These are phyloP conservation scores for Lepidothrix coronata DNA, from an alignment of 2,113 vertebrate species.

Conservation along the genomic window DNA sequence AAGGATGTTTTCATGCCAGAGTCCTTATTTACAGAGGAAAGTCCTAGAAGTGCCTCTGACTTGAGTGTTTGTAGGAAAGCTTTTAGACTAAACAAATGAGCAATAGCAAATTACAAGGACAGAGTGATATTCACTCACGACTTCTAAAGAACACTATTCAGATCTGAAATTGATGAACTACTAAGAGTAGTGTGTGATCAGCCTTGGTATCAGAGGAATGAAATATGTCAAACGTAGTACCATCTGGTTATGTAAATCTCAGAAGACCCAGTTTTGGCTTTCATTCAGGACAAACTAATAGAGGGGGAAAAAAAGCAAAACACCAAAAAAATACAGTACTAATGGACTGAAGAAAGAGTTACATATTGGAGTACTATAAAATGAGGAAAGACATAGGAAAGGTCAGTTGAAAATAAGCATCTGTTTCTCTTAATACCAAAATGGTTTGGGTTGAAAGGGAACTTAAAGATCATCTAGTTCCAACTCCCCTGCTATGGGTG, in stretches of 20 bases:
- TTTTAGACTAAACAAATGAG: neutral
- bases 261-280: neutral
- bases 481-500: neutral
- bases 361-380: neutral
- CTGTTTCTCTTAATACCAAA: neutral
- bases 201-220: neutral
- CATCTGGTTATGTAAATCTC: constrained; percentile 5
- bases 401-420: neutral
- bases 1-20: neutral
- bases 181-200: neutral
- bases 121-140: neutral
- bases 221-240: neutral
- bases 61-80: neutral
- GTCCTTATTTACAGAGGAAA: neutral
- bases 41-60: neutral
- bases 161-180: constrained; percentile 7
- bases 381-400: neutral
- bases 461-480: neutral
- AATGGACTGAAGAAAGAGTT: neutral
- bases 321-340: neutral
- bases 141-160: neutral
- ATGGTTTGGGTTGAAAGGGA: neutral
- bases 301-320: neutral
- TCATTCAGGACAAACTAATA: neutral
- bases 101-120: neutral